Base-by-base conservation (phyloP, 2,888 invertebrate species). In the Bhutanitis thaidina region DNA sequence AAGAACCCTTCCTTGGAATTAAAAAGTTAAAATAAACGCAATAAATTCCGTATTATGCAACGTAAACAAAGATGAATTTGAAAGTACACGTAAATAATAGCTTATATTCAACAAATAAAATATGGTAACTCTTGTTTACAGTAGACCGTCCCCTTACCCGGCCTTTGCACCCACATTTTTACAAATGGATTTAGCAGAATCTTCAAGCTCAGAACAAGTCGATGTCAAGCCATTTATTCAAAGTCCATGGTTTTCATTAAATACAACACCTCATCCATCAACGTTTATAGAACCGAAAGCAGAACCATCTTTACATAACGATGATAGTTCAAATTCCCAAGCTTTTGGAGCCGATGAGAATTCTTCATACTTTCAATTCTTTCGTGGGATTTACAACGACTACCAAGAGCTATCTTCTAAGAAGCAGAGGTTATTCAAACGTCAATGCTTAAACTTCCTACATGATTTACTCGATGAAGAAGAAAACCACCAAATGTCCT, bases 331-430 rank as follows among this genome's bases (percentile, higher is more conserved):
- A 45, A 65, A 69, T 51, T 74, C 77, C 4, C 59, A 61, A 1
- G 61, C 69, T 37, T 80, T 82, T 66, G 70, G 71, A 9, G 60
- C 78, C 1, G 86, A 86, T 47, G 88, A 87, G 55, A 79, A 69
- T 65, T 65, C 73, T 3, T 80, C 83, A 1, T 88, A 74, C 65
- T 86, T 86, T 59, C 83, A 87, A 54, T 88, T 88, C 70, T 88
- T 88, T 65, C 74, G 84, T 12, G 83, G 84, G 12, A 75, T 88
- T 27, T 64, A 85, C 60, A 64, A 64, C 52, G 88, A 88, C 57
- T 88, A 81, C 64, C 71, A 64, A 55, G 82, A 80, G 58, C 65
- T 88, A 43, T 57, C 76, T 0, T 53, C 71, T 2, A 67, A 60
- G 32, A 75, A 74, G 49, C 82, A 77, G 60, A 61, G 87, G 14